Percentiles rank a stretch among this genome's conserved stretches.
phyloP scores from a whole-genome alignment of 2,113 vertebrate genomes.

The Leucoraja erinaceus region DNA sequence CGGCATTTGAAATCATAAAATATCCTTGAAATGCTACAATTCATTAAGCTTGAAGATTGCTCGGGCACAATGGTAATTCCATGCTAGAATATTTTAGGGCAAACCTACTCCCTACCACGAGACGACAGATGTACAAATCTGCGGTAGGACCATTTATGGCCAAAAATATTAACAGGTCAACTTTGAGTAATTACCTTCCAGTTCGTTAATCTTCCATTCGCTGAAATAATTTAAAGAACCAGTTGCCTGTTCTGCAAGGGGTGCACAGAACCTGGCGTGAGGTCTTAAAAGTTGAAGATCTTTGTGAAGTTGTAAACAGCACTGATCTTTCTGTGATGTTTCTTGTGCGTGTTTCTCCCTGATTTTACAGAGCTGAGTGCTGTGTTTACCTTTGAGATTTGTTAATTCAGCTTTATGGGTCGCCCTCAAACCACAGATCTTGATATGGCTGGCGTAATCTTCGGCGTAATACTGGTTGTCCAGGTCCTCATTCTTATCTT shows the following conservation, averaged over 20 bases:
- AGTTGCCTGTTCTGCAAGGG: constrained; percentile 18
- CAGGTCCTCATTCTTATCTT: too few relatives aligned
- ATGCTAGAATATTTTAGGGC: too few relatives aligned
- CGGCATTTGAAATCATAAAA: too few relatives aligned
- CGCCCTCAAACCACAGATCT: too few relatives aligned
- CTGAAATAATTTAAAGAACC: constrained; percentile 43
- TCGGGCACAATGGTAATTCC: too few relatives aligned
- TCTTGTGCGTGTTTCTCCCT: constrained; percentile 54
- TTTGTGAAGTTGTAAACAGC: constrained; percentile 51
- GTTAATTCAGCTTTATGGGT: constrained; percentile 65
- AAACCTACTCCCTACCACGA: background rate
- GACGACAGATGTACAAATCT: background rate
- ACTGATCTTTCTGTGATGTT: constrained; percentile 59
- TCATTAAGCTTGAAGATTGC: too few relatives aligned
- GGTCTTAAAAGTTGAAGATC: constrained; percentile 57
- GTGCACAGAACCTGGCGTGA: constrained; percentile 30
- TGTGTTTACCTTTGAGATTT: constrained; percentile 46
- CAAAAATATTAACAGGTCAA: background rate
- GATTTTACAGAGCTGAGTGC: constrained; percentile 44
- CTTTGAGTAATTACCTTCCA: constrained; percentile 63
- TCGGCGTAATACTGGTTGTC: too few relatives aligned
- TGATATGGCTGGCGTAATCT: constrained; percentile 80
- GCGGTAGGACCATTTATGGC: background rate
- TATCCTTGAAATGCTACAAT: too few relatives aligned
- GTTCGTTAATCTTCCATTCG: constrained; percentile 56